Percentiles rank a stretch among this genome's conserved stretches.
phyloP scores from a whole-genome alignment of 2,113 vertebrate genomes.

The Sylvia atricapilla region DNA sequence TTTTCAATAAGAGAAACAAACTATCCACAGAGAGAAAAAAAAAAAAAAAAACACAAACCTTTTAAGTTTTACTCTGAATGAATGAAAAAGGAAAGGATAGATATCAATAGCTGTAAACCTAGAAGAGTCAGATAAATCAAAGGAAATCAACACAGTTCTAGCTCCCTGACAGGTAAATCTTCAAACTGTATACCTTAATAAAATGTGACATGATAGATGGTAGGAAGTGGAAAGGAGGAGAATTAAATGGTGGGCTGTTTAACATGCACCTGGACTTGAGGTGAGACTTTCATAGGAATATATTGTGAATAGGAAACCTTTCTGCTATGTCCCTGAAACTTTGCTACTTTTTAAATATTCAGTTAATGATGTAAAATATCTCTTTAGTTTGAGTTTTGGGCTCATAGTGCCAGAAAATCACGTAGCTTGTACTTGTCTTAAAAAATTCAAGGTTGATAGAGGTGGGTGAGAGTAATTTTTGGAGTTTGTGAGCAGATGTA shows the following conservation, averaged over 20 bases:
- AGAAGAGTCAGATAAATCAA: neutral
- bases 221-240: neutral
- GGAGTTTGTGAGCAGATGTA: neutral
- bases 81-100: neutral
- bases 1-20: neutral
- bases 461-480: neutral
- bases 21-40: neutral
- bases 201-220: neutral
- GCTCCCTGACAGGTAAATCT: neutral
- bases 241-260: neutral
- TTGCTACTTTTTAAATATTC: neutral
- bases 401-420: neutral
- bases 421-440: neutral
- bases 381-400: neutral
- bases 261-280: neutral
- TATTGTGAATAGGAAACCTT: neutral
- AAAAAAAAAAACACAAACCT: neutral
- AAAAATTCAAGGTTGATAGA: neutral
- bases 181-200: neutral
- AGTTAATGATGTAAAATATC: neutral
- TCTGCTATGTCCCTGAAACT: neutral
- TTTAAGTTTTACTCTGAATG: neutral
- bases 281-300: neutral
- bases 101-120: neutral
- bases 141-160: neutral